phyloP scores from a whole-genome alignment of 2,888 invertebrate species.

The Latheticus oryzae region DNA sequence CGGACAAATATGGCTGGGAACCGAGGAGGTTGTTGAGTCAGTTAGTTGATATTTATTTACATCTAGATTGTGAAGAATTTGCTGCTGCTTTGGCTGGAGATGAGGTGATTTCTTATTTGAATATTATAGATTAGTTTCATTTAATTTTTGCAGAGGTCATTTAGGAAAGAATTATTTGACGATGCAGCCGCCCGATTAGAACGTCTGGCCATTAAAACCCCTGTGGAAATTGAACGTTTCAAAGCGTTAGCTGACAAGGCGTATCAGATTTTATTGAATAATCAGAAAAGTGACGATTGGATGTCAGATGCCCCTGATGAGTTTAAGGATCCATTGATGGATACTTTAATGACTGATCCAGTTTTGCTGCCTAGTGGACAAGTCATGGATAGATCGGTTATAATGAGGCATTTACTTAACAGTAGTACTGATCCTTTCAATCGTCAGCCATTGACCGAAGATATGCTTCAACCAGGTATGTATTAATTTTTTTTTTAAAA shows the following conservation, averaged over 20 bases:
- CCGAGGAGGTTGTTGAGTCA: constrained; percentile 91
- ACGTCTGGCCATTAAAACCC: constrained; percentile 85
- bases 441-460: constrained; percentile 93
- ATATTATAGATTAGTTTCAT: not conserved
- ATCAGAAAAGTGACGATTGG: constrained; percentile 90
- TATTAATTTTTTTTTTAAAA: constrained; percentile 30
- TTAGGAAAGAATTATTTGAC: constrained; percentile 91
- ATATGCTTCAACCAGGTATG: constrained; percentile 89
- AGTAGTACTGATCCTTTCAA: constrained; percentile 99
- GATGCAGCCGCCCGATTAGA: constrained; percentile 88
- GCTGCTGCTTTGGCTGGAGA: constrained; percentile 94
- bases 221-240: constrained; percentile 88
- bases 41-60: constrained; percentile 96
- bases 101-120: constrained; percentile 74
- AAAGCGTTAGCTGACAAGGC: constrained; percentile 81
- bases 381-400: constrained; percentile 94
- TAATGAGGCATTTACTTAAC: constrained; percentile 92
- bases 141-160: constrained; percentile 78
- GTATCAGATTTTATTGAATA: constrained; percentile 81
- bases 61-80: constrained; percentile 92
- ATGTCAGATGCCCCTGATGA: constrained; percentile 96
- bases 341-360: constrained; percentile 96
- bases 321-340: constrained; percentile 97
- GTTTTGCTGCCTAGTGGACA: constrained; percentile 89
- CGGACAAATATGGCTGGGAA: constrained; percentile 97